Conservation (phyloP, 2,888 invertebrate genomes). For the Craniophora ligustri region DNA sequence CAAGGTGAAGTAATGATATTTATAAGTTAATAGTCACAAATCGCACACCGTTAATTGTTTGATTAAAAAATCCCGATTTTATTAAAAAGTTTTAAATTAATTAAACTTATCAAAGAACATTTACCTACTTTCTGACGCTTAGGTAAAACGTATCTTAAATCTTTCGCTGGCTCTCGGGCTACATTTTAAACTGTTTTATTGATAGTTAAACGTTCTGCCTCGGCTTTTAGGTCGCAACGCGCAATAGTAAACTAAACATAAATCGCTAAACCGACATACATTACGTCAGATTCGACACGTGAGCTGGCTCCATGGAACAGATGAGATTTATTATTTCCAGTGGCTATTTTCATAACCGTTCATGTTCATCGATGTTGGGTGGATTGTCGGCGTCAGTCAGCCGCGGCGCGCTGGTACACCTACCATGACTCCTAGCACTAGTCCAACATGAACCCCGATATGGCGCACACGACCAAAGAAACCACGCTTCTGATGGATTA, state of each 20-base stretch:
- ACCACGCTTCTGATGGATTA: slow-evolving; percentile 43
- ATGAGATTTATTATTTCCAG: slow-evolving; percentile 76
- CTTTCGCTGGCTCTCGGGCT: slow-evolving; percentile 4
- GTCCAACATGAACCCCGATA: slow-evolving; percentile 46
- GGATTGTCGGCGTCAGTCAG: slow-evolving; percentile 68
- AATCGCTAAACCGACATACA: slow-evolving; percentile 58
- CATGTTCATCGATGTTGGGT: slow-evolving; percentile 68
- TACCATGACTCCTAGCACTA: slow-evolving; percentile 55
- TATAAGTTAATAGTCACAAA: no score
- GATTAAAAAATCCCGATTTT: no score
- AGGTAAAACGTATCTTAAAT: background rate
- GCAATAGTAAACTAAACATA: slow-evolving; percentile 65
- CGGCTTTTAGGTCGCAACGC: slow-evolving; percentile 48
- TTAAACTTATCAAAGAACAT: no score
- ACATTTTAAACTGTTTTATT: slow-evolving; percentile 26
- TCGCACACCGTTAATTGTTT: no score
- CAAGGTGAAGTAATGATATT: no score
- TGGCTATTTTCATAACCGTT: slow-evolving; percentile 83
- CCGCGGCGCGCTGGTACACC: slow-evolving; percentile 62
- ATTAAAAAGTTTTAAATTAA: no score
- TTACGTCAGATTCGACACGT: slow-evolving; percentile 78
- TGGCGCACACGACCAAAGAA: slow-evolving; percentile 50
- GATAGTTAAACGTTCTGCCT: slow-evolving; percentile 40
- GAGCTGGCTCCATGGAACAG: slow-evolving; percentile 70
- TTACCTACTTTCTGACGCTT: background rate